Evolutionary conservation across 35 echinoderm and acorn worm genomes (phyloP).

Genomic region (Apostichopus parvimensis): DNA sequence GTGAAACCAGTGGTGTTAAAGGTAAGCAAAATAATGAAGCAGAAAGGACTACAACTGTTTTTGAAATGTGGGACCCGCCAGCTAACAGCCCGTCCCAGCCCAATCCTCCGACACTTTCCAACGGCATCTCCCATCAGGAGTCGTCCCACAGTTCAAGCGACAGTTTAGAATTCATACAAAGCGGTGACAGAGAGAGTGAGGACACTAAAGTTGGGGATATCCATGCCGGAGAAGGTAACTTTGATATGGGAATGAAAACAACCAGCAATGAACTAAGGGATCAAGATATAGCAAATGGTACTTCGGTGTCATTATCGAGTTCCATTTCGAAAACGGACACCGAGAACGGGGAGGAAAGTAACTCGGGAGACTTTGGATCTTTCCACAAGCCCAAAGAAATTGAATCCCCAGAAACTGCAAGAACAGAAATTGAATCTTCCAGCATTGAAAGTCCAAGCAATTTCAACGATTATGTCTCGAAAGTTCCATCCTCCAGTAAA

Average conservation of each 20-base stretch:
- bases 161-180: slow-evolving; percentile 39
- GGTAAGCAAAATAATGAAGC: background rate
- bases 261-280: too few species aligned
- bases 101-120: background rate
- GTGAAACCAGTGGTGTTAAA: background rate
- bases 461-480: background rate
- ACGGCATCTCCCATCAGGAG: slow-evolving; percentile 16
- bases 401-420: background rate
- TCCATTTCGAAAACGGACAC: background rate
- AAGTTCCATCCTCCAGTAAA: background rate
- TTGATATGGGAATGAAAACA: background rate
- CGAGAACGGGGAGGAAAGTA: background rate
- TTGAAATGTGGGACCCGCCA: background rate
- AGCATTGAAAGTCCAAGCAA: background rate
- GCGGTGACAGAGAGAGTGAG: background rate
- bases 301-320: background rate
- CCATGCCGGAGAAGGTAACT: background rate
- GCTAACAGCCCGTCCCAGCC: background rate
- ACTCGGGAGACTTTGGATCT: slow-evolving; percentile 22
- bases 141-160: slow-evolving; percentile 23
- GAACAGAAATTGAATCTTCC: background rate
- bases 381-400: background rate
- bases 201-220: background rate
- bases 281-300: background rate
- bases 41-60: slow-evolving; percentile 29